Evolutionary conservation across 1,140 invertebrate genomes (phyloP), one percentile per base, ranked within the genome.

Genomic region (Stratiolaelaps scimitus): DNA sequence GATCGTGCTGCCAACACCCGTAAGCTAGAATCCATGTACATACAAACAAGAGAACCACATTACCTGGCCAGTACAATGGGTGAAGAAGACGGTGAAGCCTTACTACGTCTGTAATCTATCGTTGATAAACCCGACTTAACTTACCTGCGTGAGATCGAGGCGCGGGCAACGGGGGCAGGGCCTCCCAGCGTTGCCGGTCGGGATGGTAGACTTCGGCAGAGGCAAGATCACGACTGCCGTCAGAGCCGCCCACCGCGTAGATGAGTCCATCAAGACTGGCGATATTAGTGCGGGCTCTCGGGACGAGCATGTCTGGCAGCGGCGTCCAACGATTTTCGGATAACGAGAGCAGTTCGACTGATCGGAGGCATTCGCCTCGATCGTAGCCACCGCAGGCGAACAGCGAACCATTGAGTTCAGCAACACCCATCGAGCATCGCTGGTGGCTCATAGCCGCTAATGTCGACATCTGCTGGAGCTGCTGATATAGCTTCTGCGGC

Each of bases 341-440:
- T 2, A 84, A 80, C 71, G 85, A 79, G 75, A 87, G 91, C 20
- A 80, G 78, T 76, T 90, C 88, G 1, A 84, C 85, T 17, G 80
- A 80, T 65, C 81, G 82, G 47, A 92, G 76, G 73, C 87, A 90
- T 73, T 91, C 86, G 19, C 84, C 85, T 47, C 88, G 79, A 74
- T 91, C 87, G 75, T 92, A 91, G 7, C 89, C 88, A 74, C 85
- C 85, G 74, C 85, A 86, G 23, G 87, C 84, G 67, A 89, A 75
- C 1, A 89, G 74, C 56, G 80, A 80, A 28, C 82, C 82, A 67
- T 84, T 79, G 17, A 85, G 73, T 69, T 84, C 82, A 30, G 81
- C 83, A 66, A 84, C 82, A 7, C 87, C 87, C 64, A 85, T 80
- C n/a, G 84, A 82, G 75, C 85, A 87, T 67, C 86, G 80, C 5